These are phyloP conservation scores for Meloe dianella DNA, from an alignment of 2,888 invertebrate genomes.

Conservation along the genomic window DNA sequence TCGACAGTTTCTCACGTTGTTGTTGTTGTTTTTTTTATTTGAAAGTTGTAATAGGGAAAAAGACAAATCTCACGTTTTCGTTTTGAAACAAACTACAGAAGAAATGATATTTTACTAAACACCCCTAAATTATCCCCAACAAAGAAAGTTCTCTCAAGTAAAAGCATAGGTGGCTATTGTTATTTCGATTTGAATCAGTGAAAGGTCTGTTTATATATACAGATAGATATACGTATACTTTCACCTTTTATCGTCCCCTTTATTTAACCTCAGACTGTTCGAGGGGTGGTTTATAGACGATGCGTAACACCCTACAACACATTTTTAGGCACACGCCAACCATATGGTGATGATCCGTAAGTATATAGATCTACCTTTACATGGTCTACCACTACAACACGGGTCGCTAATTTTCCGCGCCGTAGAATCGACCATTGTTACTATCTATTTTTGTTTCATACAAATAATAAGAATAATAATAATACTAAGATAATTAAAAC, in stretches of 20 bases:
- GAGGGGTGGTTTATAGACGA: constrained; percentile 17
- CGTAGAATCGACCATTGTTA: constrained; percentile 20
- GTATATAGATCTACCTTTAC: neutral
- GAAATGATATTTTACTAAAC: neutral
- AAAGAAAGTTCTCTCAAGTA: no score
- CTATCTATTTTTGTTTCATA: no score
- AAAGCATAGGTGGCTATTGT: no score
- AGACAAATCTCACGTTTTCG: neutral
- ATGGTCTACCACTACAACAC: neutral
- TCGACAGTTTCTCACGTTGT: neutral
- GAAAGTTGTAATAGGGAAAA: neutral
- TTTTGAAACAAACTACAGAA: neutral
- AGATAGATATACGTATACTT: neutral
- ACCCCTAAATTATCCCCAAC: neutral
- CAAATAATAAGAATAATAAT: no score
- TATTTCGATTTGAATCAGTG: neutral
- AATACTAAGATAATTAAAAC: no score
- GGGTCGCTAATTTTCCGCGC: constrained; percentile 31
- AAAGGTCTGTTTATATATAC: neutral
- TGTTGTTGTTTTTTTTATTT: no score
- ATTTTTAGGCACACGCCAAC: constrained; percentile 40
- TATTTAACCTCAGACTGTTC: neutral
- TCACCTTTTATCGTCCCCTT: constrained; percentile 3
- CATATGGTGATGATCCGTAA: constrained; percentile 33
- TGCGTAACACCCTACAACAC: constrained; percentile 33